Conservation (phyloP, 2,113 vertebrate genomes). For the Nannospalax galili region DNA sequence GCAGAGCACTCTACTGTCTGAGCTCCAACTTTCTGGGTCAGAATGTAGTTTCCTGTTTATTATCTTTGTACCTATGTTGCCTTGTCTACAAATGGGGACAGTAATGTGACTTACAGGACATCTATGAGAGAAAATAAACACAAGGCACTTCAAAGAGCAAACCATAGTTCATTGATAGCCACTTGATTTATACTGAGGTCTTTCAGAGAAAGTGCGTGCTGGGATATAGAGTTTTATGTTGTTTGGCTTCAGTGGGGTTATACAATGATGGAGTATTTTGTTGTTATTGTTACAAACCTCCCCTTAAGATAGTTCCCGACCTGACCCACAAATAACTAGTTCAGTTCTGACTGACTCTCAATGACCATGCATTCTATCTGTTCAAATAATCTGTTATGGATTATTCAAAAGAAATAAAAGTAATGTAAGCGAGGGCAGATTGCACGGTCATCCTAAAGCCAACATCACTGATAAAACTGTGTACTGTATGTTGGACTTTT, state of each 20-base stretch:
- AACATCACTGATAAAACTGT: background rate
- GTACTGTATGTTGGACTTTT: no score
- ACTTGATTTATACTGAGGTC: no score
- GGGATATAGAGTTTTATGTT: background rate
- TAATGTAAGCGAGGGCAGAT: background rate
- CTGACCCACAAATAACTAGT: background rate
- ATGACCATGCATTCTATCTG: background rate
- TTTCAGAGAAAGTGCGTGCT: background rate
- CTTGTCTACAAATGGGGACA: background rate
- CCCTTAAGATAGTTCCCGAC: no score
- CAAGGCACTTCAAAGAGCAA: background rate
- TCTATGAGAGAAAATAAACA: background rate
- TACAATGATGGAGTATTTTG: background rate
- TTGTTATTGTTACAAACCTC: background rate
- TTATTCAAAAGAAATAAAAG: background rate
- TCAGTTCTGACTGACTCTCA: background rate
- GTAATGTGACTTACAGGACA: background rate
- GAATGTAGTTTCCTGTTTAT: background rate
- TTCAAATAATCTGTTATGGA: background rate
- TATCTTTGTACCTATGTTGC: background rate
- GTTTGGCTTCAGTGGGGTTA: background rate
- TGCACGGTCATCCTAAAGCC: background rate
- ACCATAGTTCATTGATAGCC: no score
- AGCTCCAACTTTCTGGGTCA: background rate
- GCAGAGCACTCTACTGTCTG: background rate